A percentile compares a stretch with the other conserved stretches of the same genome.
These are phyloP conservation scores for Helogale parvula DNA, from an alignment of 2,113 vertebrate species.

Conservation along the genomic window DNA sequence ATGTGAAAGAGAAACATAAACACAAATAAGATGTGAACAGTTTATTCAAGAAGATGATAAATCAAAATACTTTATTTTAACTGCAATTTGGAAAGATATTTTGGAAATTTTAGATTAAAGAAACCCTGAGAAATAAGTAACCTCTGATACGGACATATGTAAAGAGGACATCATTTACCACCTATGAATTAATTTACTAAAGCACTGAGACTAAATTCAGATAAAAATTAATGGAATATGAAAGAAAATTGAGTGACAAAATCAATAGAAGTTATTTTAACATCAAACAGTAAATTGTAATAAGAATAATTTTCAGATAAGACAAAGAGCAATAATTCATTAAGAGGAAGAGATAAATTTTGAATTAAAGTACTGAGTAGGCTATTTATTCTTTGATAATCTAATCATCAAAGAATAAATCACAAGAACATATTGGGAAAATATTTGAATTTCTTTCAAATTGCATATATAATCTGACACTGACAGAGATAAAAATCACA, in stretches of 20 bases:
- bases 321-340: background rate
- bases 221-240: background rate
- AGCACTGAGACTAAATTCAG: background rate
- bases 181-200: slow-evolving; percentile 10
- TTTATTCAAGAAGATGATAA: background rate
- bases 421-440: background rate
- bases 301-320: slow-evolving; percentile 21
- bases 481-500: slow-evolving; percentile 10
- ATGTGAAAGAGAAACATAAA: background rate
- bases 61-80: background rate
- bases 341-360: background rate
- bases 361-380: background rate
- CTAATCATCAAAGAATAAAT: background rate
- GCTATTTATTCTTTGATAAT: slow-evolving; percentile 1
- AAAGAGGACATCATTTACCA: background rate
- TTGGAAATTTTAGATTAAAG: slow-evolving; percentile 33
- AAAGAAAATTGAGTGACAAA: background rate
- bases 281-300: slow-evolving; percentile 6
- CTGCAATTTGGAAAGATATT: background rate
- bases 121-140: background rate
- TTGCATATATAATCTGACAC: background rate
- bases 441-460: slow-evolving; percentile 41
- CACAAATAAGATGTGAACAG: background rate
- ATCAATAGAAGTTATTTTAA: slow-evolving; percentile 33
- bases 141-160: background rate